These are phyloP conservation scores for Enteromius paludinosus DNA, from an alignment of 2,797 vertebrate genomes.

Conservation along the genomic window DNA sequence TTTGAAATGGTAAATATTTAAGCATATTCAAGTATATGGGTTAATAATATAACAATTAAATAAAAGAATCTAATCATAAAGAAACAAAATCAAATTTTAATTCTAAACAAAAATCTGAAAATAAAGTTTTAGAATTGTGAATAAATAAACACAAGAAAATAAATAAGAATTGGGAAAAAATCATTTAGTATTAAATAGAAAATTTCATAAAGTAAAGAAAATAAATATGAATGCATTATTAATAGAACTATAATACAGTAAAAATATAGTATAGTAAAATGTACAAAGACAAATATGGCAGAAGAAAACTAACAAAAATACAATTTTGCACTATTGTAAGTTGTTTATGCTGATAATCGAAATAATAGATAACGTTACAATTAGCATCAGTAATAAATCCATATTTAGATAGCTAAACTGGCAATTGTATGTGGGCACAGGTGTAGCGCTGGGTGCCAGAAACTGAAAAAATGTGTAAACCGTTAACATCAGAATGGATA, in stretches of 20 bases:
- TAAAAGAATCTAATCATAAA: neutral
- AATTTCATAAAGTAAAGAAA: too few relatives aligned
- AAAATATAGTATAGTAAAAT: neutral
- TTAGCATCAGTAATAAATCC: neutral
- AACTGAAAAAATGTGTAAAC: conserved; percentile 9
- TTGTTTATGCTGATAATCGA: neutral
- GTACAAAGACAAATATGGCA: neutral
- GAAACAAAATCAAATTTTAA: neutral
- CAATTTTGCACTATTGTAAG: neutral
- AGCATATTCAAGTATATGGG: neutral
- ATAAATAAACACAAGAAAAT: neutral
- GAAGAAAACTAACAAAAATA: neutral
- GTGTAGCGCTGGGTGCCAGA: neutral
- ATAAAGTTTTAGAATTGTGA: neutral
- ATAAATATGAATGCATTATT: neutral
- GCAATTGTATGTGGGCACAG: neutral
- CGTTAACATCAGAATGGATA: conserved; percentile 12
- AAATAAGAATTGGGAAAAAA: neutral
- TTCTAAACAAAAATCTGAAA: neutral
- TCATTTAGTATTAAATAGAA: neutral
- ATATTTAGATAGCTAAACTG: neutral
- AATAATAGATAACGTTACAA: neutral
- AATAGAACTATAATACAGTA: neutral
- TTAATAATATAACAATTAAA: neutral
- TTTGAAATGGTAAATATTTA: too few relatives aligned